Percentiles rank a stretch among this genome's conserved stretches.
Evolutionary conservation across 2,888 invertebrate genomes (phyloP).

Genomic region (Neelides folsomi): DNA sequence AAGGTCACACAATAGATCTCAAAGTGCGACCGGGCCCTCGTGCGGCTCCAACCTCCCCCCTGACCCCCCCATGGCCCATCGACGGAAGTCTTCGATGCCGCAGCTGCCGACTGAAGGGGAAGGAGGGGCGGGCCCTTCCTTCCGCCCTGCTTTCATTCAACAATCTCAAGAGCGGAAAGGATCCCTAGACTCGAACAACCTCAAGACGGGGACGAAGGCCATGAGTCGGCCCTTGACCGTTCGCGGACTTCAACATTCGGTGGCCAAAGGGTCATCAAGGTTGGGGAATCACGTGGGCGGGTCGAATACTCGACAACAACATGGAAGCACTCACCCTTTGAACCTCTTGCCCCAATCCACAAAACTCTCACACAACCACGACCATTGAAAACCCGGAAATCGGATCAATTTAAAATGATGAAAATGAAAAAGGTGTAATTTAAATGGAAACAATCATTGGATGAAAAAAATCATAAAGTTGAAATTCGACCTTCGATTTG

Average conservation of each 20-base stretch:
- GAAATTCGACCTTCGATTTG: no score
- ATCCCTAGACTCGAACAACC: constrained; percentile 27
- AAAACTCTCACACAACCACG: constrained; percentile 9
- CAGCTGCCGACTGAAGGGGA: constrained; percentile 14
- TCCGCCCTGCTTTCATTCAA: constrained; percentile 17
- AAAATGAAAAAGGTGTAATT: no score
- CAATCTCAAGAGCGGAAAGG: constrained; percentile 26
- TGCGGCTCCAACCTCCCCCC: constrained; percentile 16
- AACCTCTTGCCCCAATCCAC: constrained; percentile 54
- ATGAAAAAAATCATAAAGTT: no score
- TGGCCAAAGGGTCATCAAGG: constrained; percentile 10
- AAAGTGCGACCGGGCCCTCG: constrained; percentile 26
- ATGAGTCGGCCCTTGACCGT: constrained; percentile 25
- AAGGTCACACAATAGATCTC: constrained; percentile 30
- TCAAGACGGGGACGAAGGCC: constrained; percentile 23
- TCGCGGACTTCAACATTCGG: constrained; percentile 26
- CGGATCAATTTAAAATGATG: no score
- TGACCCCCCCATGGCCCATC: constrained; percentile 19
- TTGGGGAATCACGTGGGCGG: constrained; percentile 8
- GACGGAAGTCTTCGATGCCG: constrained; percentile 31
- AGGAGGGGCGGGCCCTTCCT: constrained; percentile 10
- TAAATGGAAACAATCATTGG: no score
- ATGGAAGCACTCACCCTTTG: constrained; percentile 83
- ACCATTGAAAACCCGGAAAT: no score
- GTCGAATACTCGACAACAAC: constrained; percentile 51